Base-by-base conservation (phyloP, 2,797 vertebrate genomes). In the Gouania willdenowi region DNA sequence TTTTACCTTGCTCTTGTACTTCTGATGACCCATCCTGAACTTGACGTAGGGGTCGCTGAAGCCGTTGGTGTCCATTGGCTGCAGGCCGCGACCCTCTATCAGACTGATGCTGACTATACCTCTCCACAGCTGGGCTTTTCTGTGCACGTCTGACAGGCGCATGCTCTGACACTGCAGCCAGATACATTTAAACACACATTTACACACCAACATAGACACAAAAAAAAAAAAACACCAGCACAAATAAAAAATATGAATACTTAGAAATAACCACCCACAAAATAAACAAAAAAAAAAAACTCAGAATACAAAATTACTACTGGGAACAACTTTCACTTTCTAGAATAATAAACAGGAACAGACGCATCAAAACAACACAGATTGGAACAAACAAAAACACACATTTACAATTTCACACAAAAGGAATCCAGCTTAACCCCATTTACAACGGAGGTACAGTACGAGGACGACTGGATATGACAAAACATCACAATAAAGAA, bases 1-100 rank as follows among this genome's bases (percentile, higher is more conserved):
- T n/a, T 36, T 51, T 82, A 97, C 95, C 93, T 98, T 98, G 89
- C 93, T 98, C 78, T 94, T 98, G 81, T 97, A 98, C 37, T 99
- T 99, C 76, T 98, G 94, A 74, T 97, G 91, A 0, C 94, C 95
- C 75, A 98, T 68, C 6, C 91, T 86, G 66, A 98, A 98, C 81
- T 97, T 98, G 64, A 94, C 93, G 0, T 98, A 99, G 3, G 95
- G 97, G 65, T 98, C 97, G 25, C 94, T 98, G 32, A 93, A 50
- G 20, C 95, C 94, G 5, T 97, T 97, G 61, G 87, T 41, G 53
- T 98, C 95, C 94, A 98, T 98, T 0, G 94, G 92, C 71, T 94
- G 93, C 17, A 98, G 91, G 27, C 84, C 75, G n/a, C 80, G 84
- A 5, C 92, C 97, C 64, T 98, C 94, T 16, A 98, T 96, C 29